Conservation (phyloP, 2,113 vertebrate genomes). For the Cochlearius cochlearius region DNA sequence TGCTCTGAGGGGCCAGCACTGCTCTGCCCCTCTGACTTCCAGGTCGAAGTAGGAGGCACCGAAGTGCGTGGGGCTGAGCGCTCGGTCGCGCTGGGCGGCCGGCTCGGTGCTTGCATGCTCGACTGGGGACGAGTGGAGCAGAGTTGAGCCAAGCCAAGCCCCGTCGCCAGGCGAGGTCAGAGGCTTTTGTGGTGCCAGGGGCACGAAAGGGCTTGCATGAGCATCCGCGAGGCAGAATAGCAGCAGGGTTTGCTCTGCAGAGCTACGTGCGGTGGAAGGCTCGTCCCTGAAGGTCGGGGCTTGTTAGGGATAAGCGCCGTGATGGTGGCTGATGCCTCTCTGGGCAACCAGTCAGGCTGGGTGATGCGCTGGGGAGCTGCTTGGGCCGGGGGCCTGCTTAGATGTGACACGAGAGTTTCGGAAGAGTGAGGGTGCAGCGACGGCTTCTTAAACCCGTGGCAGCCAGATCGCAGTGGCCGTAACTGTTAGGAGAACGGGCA, state of each 20-base stretch:
- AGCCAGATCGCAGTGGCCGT: too few species aligned
- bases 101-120: too few species aligned
- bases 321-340: fast-evolving
- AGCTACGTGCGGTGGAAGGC: background rate
- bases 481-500: too few species aligned
- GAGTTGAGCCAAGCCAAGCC: background rate
- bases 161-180: background rate
- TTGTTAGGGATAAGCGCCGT: background rate
- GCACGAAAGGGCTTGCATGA: background rate
- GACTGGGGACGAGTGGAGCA: fast-evolving
- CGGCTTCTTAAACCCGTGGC: background rate
- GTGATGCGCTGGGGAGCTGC: background rate
- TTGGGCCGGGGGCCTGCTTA: background rate
- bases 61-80: background rate
- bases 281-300: background rate
- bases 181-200: background rate
- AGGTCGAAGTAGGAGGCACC: background rate
- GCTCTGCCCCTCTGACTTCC: background rate
- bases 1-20: background rate
- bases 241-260: background rate
- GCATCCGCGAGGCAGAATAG: background rate
- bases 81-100: fast-evolving
- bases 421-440: too few species aligned
- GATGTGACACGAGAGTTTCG: background rate
- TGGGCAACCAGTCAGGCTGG: background rate